Conservation (phyloP, 2,888 invertebrate species). For the Ectemnius continuus region DNA sequence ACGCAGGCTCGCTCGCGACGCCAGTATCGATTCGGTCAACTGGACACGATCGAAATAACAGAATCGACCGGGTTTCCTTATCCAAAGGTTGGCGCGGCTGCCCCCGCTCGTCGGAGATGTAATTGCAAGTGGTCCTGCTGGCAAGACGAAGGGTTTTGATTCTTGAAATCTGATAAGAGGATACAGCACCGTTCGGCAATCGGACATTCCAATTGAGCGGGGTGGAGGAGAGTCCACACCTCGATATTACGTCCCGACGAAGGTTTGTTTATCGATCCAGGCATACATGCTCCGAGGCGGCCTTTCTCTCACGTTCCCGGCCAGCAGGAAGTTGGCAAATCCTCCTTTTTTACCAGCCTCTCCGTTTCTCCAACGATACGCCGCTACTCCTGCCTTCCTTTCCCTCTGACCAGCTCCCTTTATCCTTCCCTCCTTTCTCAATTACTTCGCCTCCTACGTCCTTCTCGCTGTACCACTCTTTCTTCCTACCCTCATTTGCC, state of each 20-base stretch:
- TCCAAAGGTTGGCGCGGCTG: background rate
- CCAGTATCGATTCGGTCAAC: background rate
- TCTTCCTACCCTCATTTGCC: constrained; percentile 21
- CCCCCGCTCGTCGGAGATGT: background rate
- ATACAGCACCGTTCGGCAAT: background rate
- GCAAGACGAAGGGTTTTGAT: constrained; percentile 3
- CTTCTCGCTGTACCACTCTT: constrained; percentile 15
- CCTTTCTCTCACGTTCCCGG: constrained; percentile 56
- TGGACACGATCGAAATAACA: background rate
- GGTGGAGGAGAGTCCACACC: constrained; percentile 48
- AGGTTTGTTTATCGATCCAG: constrained; percentile 58
- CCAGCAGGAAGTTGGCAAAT: constrained; percentile 56
- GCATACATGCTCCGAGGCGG: constrained; percentile 46
- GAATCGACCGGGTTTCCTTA: too few relatives aligned
- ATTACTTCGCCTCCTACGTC: background rate
- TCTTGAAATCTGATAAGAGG: constrained; percentile 21
- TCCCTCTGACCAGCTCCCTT: constrained; percentile 15
- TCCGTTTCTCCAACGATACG: constrained; percentile 17
- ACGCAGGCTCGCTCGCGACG: background rate
- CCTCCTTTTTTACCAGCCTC: constrained; percentile 46
- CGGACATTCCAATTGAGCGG: constrained; percentile 38
- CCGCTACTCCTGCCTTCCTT: constrained; percentile 4
- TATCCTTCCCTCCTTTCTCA: constrained; percentile 29
- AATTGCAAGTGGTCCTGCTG: background rate
- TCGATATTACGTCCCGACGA: constrained; percentile 55